Percentiles rank a stretch among this genome's conserved stretches.
These are phyloP conservation scores for Sycobia sp. DNA, from an alignment of 1,140 invertebrate species.

Conservation along the genomic window DNA sequence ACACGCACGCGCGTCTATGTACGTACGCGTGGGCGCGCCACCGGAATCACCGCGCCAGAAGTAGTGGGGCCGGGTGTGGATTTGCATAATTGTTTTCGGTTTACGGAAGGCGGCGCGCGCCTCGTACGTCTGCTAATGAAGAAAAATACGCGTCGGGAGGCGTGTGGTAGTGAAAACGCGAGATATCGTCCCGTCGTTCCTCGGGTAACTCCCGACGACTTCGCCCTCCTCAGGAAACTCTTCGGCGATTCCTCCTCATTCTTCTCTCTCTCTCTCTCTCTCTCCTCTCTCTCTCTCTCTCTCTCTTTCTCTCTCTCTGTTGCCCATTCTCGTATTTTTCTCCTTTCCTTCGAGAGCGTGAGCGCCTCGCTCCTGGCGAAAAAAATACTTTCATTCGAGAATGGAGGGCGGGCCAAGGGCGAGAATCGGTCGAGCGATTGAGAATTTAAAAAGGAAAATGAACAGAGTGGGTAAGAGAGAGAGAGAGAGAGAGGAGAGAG, in stretches of 20 bases:
- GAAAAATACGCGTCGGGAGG: constrained; percentile 45
- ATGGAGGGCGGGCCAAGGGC: neutral
- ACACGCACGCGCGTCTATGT: no score
- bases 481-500: neutral
- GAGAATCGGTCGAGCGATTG: neutral
- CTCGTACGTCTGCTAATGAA: constrained; percentile 40
- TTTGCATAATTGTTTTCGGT: constrained; percentile 53
- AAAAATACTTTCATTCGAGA: constrained; percentile 21
- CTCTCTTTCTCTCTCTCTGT: no score
- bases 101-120: constrained; percentile 34
- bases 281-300: neutral
- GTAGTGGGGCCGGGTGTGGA: constrained; percentile 29
- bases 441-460: neutral
- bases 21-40: no score
- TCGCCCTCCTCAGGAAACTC: neutral
- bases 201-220: constrained; percentile 1
- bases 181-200: neutral
- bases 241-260: neutral
- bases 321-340: no score
- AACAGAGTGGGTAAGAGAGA: neutral
- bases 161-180: constrained; percentile 3
- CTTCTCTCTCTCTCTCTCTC: neutral
- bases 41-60: no score
- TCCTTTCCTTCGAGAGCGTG: no score
- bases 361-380: neutral